Evolutionary conservation across 2,113 vertebrate species (phyloP).

Genomic region (Genyomyrus donnyi): DNA sequence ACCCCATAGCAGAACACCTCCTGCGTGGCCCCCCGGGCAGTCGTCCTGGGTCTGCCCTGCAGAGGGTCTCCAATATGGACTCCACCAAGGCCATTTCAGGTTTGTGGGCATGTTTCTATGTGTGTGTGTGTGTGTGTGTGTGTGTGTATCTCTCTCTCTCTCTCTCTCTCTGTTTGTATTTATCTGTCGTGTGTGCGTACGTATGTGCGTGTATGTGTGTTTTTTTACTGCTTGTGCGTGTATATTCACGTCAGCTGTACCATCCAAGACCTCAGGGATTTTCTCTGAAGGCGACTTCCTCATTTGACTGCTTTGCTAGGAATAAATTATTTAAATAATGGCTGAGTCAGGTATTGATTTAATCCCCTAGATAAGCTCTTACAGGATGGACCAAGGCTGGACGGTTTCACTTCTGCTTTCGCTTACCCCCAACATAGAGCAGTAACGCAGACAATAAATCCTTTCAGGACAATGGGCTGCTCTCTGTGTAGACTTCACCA

Average conservation of each 20-base stretch:
- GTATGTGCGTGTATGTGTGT: background rate
- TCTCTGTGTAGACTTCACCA: background rate
- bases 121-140: background rate
- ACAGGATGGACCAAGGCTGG: background rate
- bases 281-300: background rate
- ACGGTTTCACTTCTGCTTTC: background rate
- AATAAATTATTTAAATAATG: background rate
- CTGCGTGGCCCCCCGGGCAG: slow-evolving; percentile 70
- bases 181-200: background rate
- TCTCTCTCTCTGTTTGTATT: background rate
- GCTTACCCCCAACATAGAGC: background rate
- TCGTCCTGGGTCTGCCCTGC: slow-evolving; percentile 68
- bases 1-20: slow-evolving; percentile 66
- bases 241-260: background rate
- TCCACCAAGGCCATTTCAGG: slow-evolving; percentile 79
- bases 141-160: background rate
- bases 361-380: background rate
- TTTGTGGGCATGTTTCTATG: slow-evolving; percentile 36
- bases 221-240: background rate
- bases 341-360: background rate
- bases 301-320: background rate
- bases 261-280: background rate
- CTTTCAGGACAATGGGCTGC: background rate
- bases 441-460: background rate
- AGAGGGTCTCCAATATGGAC: slow-evolving; percentile 82